Evolutionary conservation across 2,797 vertebrate genomes (phyloP), one percentile per base, ranked within the genome.

Genomic region (Sandelia bainsii): DNA sequence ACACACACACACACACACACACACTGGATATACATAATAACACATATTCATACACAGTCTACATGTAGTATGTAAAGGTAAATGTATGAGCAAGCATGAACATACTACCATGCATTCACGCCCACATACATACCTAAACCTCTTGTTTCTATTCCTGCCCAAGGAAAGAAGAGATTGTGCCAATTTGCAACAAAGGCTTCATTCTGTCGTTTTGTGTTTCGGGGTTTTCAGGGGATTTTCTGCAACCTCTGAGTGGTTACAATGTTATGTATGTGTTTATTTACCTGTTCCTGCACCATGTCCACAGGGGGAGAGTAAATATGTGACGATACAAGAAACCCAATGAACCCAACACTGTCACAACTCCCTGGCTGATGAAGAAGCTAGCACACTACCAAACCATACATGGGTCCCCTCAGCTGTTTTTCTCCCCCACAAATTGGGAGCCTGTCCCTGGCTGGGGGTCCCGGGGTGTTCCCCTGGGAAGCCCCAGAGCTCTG

Each of bases 401-500:
- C 72, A 45, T 48, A 58, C 16, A 22, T 69, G 62, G 71, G 63
- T 50, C 75, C 64, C 62, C 65, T 81, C 86, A 87, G 79, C 90
- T 84, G 85, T 86, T 83, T 20, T 39, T 79, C 72, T 57, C 69
- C 67, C 74, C 64, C 63, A 67, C 72, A 77, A 56, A 64, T 72
- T 70, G 53, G 54, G 59, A 83, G 34, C 80, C 45, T 7, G n/a
- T 65, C 78, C 61, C 78, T 60, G 72, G 64, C 72, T 72, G 79
- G 80, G 87, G 87, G 88, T 92, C 83, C 80, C 40, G 69, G 87
- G 91, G 92, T 90, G 92, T 90, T 87, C 85, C 89, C 82, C 71
- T 63, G 61, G 89, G 87, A 85, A 83, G 90, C 94, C 93, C 89
- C 91, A 91, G 94, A 92, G 93, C 93, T 95, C 93, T 93, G 94